Evolutionary conservation across 2,797 vertebrate genomes (phyloP), one percentile per base, ranked within the genome.

Genomic region (Delichon dasypus): DNA sequence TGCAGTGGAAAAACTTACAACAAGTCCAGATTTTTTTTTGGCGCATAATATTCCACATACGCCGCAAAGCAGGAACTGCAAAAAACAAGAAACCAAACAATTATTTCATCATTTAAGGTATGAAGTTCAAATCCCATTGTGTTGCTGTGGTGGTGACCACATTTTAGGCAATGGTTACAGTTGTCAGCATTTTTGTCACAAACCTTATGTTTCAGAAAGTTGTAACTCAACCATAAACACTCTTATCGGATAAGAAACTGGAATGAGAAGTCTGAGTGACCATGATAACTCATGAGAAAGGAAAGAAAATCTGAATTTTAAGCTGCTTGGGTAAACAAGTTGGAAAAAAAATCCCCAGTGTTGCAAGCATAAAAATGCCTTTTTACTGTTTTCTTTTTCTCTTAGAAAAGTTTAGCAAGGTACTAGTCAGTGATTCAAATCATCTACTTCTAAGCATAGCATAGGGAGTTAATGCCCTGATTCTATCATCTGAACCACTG

Each of bases 31-130:
- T 96, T 99, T 99, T 97, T 99, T 99, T 97, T 98, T 98, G 90
- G 99, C 99, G 22, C 99, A 99, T 93, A 99, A 91, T 97, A 99
- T 98, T 96, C 99, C 99, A 92, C 99, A 99, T 96, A 99, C 97
- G 78, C 99, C 99, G 94, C 99, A 99, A 95, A 99, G 97, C 71
- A 99, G 98, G 97, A 99, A 99, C 99, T 99, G 97, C 22, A 97
- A 97, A 95, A 50, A 67, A 94, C 96, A 94, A 78, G 25, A 78
- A 60, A 81, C 48, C 16, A 68, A 81, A 53, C 16, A 94, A 90
- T 97, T 96, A 96, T 79, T 97, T 93, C 32, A 89, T 82, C 50
- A 74, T 91, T 86, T 73, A 89, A 95, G 17, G 29, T 51, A 62
- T 64, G 4, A 55, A 81, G 45, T 75, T 76, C 81, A 95, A 91